phyloP scores from a whole-genome alignment of 2,888 invertebrate species.

The Drosophila lacicola region DNA sequence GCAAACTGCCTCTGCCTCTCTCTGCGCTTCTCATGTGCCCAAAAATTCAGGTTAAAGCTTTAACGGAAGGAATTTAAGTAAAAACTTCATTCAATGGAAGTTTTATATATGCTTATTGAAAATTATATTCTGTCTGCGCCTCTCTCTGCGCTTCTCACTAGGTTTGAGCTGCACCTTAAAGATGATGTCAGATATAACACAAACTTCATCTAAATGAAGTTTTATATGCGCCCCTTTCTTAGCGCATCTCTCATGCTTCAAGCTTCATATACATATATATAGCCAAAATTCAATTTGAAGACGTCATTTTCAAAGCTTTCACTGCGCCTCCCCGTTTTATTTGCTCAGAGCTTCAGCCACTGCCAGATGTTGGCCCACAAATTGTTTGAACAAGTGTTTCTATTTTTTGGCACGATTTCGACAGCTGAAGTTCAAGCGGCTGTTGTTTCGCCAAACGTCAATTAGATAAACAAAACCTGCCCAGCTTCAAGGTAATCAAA shows the following conservation, averaged over 20 bases:
- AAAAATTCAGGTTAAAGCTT: neutral
- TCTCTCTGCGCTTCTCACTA: neutral
- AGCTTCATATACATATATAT: too few species aligned
- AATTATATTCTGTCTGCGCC: neutral
- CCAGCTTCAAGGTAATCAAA: constrained; percentile 48
- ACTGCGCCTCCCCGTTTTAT: too few species aligned
- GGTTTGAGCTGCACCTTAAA: neutral
- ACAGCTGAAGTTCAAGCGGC: neutral
- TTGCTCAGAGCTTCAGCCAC: neutral
- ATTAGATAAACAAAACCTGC: constrained; percentile 31
- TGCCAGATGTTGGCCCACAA: constrained; percentile 16
- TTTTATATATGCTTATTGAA: neutral
- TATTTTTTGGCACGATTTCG: constrained; percentile 1
- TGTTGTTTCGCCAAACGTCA: constrained; percentile 10
- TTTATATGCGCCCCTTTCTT: too few species aligned
- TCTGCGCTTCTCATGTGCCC: neutral
- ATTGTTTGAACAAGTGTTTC: constrained; percentile 50
- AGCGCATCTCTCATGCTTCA: too few species aligned
- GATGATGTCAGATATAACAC: neutral
- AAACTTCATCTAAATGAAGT: neutral
- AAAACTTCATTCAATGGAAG: neutral
- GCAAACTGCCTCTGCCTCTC: neutral
- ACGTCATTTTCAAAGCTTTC: too few species aligned
- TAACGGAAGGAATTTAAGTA: too few species aligned
- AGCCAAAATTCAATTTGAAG: too few species aligned